Conservation (phyloP, 2,888 invertebrate genomes). For the Rhorus exstirpatorius region DNA sequence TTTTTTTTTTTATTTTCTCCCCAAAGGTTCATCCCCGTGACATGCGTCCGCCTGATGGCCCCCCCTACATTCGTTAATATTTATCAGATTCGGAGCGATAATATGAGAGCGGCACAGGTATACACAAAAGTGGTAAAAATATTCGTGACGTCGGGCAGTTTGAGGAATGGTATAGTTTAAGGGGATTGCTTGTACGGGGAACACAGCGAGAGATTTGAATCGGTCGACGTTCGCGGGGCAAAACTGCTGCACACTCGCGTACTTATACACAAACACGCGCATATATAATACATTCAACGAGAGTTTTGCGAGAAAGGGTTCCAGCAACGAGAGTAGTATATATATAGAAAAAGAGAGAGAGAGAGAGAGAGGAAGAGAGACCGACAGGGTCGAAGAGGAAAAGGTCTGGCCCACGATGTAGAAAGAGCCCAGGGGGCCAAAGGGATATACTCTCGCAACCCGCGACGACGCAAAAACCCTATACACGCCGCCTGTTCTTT, state of each 20-base stretch:
- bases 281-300: not conserved
- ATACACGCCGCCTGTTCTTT: not conserved
- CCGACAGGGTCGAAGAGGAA: constrained; percentile 73
- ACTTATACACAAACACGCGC: constrained; percentile 2
- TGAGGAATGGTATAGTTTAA: constrained; percentile 53
- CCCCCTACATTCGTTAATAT: constrained; percentile 32
- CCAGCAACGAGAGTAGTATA: constrained; percentile 24
- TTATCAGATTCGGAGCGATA: constrained; percentile 47
- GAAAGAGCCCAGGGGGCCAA: constrained; percentile 28
- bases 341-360: constrained; percentile 55
- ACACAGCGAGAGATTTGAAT: constrained; percentile 77
- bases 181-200: constrained; percentile 67
- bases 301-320: constrained; percentile 22
- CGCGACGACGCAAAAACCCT: not conserved
- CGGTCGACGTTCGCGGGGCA: constrained; percentile 71
- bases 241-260: constrained; percentile 18
- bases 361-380: constrained; percentile 58
- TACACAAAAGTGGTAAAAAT: constrained; percentile 55
- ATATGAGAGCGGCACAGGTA: not conserved
- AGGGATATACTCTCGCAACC: not conserved
- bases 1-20: constrained; percentile 19
- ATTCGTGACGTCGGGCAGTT: constrained; percentile 74
- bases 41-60: not conserved
- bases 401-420: constrained; percentile 35
- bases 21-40: not conserved